Percentiles rank a stretch among this genome's conserved stretches.
Conservation (phyloP, 1,140 invertebrate species). For the Coelopa frigida region DNA sequence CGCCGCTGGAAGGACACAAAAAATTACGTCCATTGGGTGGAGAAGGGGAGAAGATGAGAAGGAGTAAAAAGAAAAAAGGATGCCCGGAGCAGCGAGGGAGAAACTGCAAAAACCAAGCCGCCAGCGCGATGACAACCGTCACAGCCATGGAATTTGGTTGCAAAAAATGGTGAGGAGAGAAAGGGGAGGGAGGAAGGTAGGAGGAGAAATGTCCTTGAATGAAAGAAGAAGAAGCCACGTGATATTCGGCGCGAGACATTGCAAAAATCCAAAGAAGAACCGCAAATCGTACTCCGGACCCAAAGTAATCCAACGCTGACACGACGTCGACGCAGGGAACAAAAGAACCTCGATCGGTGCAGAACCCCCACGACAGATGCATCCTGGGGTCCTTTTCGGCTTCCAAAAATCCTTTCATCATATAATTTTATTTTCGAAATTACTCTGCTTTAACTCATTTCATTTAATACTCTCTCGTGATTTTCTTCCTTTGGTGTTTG, state of each 20-base stretch:
- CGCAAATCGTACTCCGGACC: too few species aligned
- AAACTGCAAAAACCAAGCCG: constrained; percentile 3
- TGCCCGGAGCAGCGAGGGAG: background rate
- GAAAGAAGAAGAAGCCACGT: too few species aligned
- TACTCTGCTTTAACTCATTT: too few species aligned
- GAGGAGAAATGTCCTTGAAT: background rate
- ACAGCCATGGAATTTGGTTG: background rate
- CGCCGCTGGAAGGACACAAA: constrained; percentile 7
- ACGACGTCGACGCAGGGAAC: too few species aligned
- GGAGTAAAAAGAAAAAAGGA: constrained; percentile 3
- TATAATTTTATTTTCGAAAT: too few species aligned
- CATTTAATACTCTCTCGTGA: too few species aligned
- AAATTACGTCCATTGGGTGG: background rate
- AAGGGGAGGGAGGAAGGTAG: background rate
- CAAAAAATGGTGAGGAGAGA: background rate
- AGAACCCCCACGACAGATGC: too few species aligned
- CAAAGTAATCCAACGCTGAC: too few species aligned
- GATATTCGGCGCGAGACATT: background rate
- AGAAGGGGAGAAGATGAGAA: background rate
- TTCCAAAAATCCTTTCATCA: too few species aligned
- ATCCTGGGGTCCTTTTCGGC: too few species aligned
- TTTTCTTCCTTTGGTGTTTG: too few species aligned
- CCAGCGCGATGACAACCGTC: background rate
- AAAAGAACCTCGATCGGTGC: too few species aligned
- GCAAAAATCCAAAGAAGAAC: background rate